Base-by-base conservation (phyloP, 2,797 vertebrate species). In the Ctenochaetus hawaiiensis region DNA sequence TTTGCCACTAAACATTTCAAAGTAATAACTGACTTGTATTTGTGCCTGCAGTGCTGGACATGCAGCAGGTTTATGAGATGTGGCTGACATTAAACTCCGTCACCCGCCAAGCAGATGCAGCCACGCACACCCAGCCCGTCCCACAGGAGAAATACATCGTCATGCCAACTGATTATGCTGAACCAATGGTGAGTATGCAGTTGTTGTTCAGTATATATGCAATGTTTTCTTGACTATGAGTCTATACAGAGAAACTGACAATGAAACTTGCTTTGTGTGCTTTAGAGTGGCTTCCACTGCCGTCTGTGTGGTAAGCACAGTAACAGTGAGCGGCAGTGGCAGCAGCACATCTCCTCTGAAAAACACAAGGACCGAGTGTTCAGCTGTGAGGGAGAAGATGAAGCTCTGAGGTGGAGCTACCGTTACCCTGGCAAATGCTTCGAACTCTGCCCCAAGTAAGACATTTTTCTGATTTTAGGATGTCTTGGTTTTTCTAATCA, bases 311-410 rank as follows among this genome's bases (percentile, higher is more conserved):
- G 97, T 43, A 98, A 95, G 81, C 97, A 98, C 94, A 98, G 98
- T 85, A 99, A 99, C 93, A 96, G 98, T 48, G 96, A 98, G 92
- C 96, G 97, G n/a, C 98, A 99, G 90, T 99, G 98, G 98, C 96
- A 97, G 90, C 96, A 96, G 88, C 98, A 99, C 89, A 96, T 99
- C 92, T 96, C 96, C 78, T 95, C 97, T 0, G 97, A 98, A 92
- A 98, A 96, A 78, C 98, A 99, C 95, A 99, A 99, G 87, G 97
- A 99, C 84, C 94, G 97, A 34, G 96, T 99, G 82, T 97, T 99
- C 93, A 97, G 96, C 94, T 97, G 1, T 4, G 94, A 94, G 57
- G 94, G 92, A 8, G 95, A 96, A 64, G 95, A 95, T 0, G 96
- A 98, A 89, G 96, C 94, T 34, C 96, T 98, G 16, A 91, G 92